These are phyloP conservation scores for Channa argus DNA, from an alignment of 2,113 vertebrate species.

Conservation along the genomic window DNA sequence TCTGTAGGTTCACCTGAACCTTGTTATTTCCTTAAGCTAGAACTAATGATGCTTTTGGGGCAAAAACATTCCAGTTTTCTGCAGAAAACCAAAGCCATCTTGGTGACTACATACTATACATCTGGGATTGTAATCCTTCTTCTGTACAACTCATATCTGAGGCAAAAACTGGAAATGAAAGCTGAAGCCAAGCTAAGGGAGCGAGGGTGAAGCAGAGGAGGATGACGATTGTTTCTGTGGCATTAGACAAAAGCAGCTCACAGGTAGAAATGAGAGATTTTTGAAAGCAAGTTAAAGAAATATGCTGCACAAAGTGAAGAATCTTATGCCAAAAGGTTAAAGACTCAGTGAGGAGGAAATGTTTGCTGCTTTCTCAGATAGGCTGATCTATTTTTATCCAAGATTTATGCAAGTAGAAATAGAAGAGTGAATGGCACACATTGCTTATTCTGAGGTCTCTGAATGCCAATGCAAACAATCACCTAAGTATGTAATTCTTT, in stretches of 20 bases:
- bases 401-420: conserved; percentile 23
- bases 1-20: too few relatives aligned
- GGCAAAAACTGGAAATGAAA: conserved; percentile 6
- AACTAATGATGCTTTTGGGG: too few relatives aligned
- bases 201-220: not conserved
- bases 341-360: not conserved
- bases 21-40: too few relatives aligned
- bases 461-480: not conserved
- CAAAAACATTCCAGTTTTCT: too few relatives aligned
- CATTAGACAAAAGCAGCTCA: conserved; percentile 18
- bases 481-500: conserved; percentile 1
- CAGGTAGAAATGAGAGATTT: conserved; percentile 1
- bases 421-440: not conserved
- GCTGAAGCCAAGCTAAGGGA: conserved; percentile 7
- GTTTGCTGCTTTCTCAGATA: conserved; percentile 1
- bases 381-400: conserved; percentile 46
- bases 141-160: not conserved
- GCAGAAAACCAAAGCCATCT: not conserved
- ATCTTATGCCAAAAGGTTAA: conserved; percentile 16
- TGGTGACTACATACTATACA: not conserved
- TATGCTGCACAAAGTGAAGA: not conserved
- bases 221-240: not conserved
- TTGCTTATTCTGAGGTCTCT: not conserved
- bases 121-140: not conserved
- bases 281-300: conserved; percentile 4